A percentile compares a stretch with the other conserved stretches of the same genome.
These are phyloP conservation scores for Psephotus haematonotus DNA, from an alignment of 2,113 vertebrate species.

Conservation along the genomic window DNA sequence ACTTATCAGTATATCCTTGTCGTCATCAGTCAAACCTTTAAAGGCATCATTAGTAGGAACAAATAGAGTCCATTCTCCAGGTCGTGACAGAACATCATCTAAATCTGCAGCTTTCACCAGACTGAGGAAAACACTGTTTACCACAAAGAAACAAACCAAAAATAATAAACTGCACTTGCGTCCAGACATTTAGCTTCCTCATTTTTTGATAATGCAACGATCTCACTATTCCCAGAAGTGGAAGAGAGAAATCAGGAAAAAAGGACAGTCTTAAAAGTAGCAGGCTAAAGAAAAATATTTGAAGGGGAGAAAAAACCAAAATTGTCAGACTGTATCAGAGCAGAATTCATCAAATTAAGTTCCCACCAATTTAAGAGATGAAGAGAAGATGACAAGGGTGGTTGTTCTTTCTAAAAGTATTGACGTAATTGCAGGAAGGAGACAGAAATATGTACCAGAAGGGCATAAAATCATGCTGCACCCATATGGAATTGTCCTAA, in stretches of 20 bases:
- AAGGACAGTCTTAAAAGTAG: not conserved
- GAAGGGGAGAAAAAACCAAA: no score
- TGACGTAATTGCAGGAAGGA: not conserved
- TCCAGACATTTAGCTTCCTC: not conserved
- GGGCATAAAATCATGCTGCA: not conserved
- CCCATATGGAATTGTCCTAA: not conserved
- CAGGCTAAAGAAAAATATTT: not conserved
- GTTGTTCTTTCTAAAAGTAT: not conserved
- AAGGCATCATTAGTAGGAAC: constrained; percentile 94
- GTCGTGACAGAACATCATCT: constrained; percentile 83
- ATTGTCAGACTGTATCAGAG: not conserved
- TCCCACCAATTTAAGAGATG: not conserved
- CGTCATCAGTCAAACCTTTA: constrained; percentile 80
- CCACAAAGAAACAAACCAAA: not conserved
- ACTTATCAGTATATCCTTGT: constrained; percentile 84
- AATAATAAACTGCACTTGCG: not conserved
- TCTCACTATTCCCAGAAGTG: not conserved
- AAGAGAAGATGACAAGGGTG: not conserved
- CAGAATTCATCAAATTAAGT: not conserved
- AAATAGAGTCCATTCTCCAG: constrained; percentile 91
- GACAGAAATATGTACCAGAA: not conserved
- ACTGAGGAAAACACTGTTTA: constrained; percentile 87
- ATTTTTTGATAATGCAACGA: not conserved
- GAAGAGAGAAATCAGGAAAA: not conserved
- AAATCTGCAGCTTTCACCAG: constrained; percentile 89